A percentile compares a stretch with the other conserved stretches of the same genome.
Evolutionary conservation across 2,113 vertebrate species (phyloP).

Genomic region (Motacilla tschutschensis): DNA sequence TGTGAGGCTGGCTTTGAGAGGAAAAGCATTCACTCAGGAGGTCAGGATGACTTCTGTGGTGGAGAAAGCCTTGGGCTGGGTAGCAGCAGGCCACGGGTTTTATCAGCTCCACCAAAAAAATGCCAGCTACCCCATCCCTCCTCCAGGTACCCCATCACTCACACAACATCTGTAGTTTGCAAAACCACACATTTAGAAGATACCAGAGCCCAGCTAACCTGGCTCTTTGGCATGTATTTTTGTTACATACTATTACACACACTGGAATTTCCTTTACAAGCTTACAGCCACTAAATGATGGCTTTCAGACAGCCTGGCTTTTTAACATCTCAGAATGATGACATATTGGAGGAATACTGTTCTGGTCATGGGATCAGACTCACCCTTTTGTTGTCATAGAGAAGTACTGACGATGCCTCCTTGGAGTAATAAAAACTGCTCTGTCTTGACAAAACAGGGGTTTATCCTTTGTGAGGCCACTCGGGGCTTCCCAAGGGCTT

Average conservation of each 20-base stretch:
- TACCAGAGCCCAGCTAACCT: not conserved
- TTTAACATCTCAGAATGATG: not conserved
- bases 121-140: not conserved
- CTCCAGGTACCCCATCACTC: not conserved
- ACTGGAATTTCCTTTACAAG: not conserved
- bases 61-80: rapidly evolving
- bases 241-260: not conserved
- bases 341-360: not conserved
- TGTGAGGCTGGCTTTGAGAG: not conserved
- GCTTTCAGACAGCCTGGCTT: not conserved
- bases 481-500: not conserved
- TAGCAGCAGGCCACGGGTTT: rapidly evolving
- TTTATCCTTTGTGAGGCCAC: not conserved
- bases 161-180: not conserved
- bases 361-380: conserved; percentile 22
- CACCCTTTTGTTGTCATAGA: conserved; percentile 31
- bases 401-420: not conserved
- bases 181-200: not conserved
- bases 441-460: not conserved
- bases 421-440: not conserved
- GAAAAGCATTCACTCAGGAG: not conserved
- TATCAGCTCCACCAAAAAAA: not conserved
- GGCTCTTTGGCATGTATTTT: not conserved
- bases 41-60: not conserved
- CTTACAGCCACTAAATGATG: not conserved